Percentiles rank a stretch among this genome's conserved stretches.
Conservation (phyloP, 2,113 vertebrate species). For the human (Homo sapiens) region GRCh38 chr12:20463501-20464000, state of each 20-base stretch:
- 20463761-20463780: not conserved
- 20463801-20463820: not conserved
- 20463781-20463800: not conserved
- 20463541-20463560: not conserved
- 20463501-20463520: not conserved
- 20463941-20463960: not conserved
- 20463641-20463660: not conserved
- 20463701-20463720: not conserved
- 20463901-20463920: not conserved
- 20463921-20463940: not conserved
- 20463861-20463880: not conserved
- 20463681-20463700: not conserved
- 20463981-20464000: not conserved
- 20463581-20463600: not conserved
- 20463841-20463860: not conserved
- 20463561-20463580: not conserved
- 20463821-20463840: not conserved
- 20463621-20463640: not conserved
- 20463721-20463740: slow-evolving; percentile 3
- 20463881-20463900: not conserved
- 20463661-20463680: not conserved
- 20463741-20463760: not conserved
- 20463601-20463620: not conserved
- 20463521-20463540: not conserved
- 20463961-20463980: not conserved